phyloP scores from a whole-genome alignment of 1,140 invertebrate genomes.

The Lordiphosa collinella region DNA sequence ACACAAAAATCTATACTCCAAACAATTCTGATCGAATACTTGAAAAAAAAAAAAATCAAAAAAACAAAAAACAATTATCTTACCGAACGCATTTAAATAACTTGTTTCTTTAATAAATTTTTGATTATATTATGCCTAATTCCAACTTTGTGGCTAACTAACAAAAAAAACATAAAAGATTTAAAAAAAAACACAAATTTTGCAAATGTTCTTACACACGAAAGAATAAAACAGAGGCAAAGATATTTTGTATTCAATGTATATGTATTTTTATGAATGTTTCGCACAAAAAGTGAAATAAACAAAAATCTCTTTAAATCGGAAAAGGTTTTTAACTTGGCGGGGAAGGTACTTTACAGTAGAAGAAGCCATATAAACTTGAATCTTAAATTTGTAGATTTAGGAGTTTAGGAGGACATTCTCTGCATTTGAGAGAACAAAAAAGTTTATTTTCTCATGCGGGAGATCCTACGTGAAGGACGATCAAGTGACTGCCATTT shows the following conservation, averaged over 20 bases:
- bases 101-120: conserved; percentile 37
- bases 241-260: conserved; percentile 71
- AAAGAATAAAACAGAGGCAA: conserved; percentile 36
- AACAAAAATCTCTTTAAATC: conserved; percentile 44
- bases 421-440: no score
- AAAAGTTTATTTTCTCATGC: no score
- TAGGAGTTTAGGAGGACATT: no score
- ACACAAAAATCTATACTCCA: conserved; percentile 46
- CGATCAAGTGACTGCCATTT: no score
- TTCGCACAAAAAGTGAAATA: conserved; percentile 50
- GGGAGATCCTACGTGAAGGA: no score
- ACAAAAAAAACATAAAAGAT: no score
- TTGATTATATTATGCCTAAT: conserved; percentile 19
- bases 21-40: conserved; percentile 30
- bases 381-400: no score
- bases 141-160: conserved; percentile 38
- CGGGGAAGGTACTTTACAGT: no score
- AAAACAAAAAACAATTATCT: conserved; percentile 10
- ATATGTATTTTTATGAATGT: conserved; percentile 67
- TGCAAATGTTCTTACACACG: conserved; percentile 58
- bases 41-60: conserved; percentile 33
- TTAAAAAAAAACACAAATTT: conserved; percentile 26
- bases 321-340: not conserved
- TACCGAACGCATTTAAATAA: conserved; percentile 52
- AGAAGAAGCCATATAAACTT: no score